Base-by-base conservation (phyloP, 1,140 invertebrate genomes). In the Diploscapter pachys region DNA sequence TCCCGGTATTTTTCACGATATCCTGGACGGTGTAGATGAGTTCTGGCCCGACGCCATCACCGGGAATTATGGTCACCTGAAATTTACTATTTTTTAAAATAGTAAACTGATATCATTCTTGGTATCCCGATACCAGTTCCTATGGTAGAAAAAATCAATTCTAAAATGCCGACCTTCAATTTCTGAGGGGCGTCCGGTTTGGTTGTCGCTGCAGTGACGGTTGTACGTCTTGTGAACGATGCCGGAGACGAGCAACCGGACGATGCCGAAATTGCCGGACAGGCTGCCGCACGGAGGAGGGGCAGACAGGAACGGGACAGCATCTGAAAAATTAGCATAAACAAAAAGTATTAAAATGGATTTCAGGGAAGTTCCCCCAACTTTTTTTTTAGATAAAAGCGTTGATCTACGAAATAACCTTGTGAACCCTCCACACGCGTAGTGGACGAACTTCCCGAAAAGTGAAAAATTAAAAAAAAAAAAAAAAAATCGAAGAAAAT, bases 11-110 rank as follows among this genome's bases (percentile, higher is more conserved):
- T 61, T 93, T 92, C 82, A 98, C 95, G 8, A 98, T 92, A 87
- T 95, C 93, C 86, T 94, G 91, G 48, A 99, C 93, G 3, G 93
- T 91, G 80, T 93, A 91, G 76, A 97, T 92, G 50, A 99, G 87
- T 87, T 99, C 96, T 50, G 96, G 96, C 51, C 96, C 96, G 49
- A 99, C 95, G 76, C 96, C 96, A 90, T 99, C 96, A 59, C 96
- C 96, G 55, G 96, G 96, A 77, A 99, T 95, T 9, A 98, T 74
- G 5, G 73, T 74, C 1, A 55, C 59, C 73, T 67, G 56, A 62
- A 69, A 66, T 49, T 13, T 63, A 2, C 4, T 52, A 62, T 51
- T 66, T 64, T 6, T 49, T 63, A 72, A 5, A 68, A 54, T 52
- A 52, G 31, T 31, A 31, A 31, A 31, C 31, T 31, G 31, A 31